Percentiles rank a stretch among this genome's conserved stretches.
Evolutionary conservation across 2,113 vertebrate species (phyloP).

Genomic region (Grammomys surdaster): DNA sequence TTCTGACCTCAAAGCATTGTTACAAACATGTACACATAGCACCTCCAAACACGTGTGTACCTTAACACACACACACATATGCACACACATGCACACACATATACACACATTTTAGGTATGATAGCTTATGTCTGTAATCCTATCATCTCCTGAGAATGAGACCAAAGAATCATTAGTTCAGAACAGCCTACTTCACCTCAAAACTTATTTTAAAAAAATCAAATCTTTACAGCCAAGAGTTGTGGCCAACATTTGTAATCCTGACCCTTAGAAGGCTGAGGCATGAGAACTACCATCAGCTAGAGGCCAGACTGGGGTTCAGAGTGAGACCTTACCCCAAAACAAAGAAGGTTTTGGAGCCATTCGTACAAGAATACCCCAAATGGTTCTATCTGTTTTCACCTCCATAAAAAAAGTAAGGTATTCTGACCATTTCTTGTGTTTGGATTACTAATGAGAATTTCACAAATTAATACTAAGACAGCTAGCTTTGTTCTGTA

Average conservation of each 20-base stretch:
- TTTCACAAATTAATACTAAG: not conserved
- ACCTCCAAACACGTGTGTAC: not conserved
- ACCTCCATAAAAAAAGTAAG: not conserved
- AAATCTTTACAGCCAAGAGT: not conserved
- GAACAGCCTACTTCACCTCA: not conserved
- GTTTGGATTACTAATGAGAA: not conserved
- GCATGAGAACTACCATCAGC: not conserved
- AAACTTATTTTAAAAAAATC: not conserved
- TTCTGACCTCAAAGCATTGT: not conserved
- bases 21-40: not conserved
- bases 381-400: not conserved
- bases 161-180: not conserved
- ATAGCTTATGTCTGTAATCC: not conserved
- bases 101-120: not conserved
- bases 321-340: not conserved
- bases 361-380: not conserved
- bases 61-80: not conserved
- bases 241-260: not conserved
- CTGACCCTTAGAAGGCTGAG: not conserved
- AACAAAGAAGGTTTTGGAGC: not conserved
- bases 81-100: not conserved
- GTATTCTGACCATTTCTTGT: not conserved
- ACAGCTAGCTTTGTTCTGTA: not conserved
- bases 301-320: not conserved
- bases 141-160: not conserved